Base-by-base conservation (phyloP, 2,888 invertebrate genomes). In the Rhimphoctona megacephalus region DNA sequence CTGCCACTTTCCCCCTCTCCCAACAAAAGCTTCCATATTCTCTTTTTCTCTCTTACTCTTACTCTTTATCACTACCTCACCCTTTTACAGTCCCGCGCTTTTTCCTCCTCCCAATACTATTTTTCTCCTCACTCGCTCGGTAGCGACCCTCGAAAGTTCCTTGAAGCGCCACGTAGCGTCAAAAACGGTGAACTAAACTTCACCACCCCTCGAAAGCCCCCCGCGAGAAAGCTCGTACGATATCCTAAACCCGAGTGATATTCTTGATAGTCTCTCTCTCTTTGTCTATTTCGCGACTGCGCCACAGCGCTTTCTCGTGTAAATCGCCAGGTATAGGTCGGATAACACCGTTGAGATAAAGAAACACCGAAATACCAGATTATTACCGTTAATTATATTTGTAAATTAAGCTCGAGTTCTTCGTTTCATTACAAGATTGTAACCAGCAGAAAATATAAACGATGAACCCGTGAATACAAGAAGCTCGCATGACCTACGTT, bases 251-350 rank as follows among this genome's bases (percentile, higher is more conserved):
- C 39, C 39, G 54, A 33, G n/a, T 69, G 67, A 74, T 67, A 74
- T 66, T 74, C 54, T 54, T 33, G 80, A 80, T 49, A 80, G n/a
- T 46, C 39, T 67, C 57, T 74, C 57, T 57, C 43, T 25, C 57
- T 30, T 61, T 61, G 30, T 57, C 25, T 57, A 25, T 57, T 25
- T 72, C 36, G 79, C 86, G 76, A 72, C 83, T 86, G 83, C 83
- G 85, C 85, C 76, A 11, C 30, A 61, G 17, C n/a, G 57, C 30
- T 57, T 25, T 69, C 70, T 46, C 49, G 73, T 76, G 81, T 77
- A 66, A 85, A 85, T 74, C 74, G 69, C 67, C 83, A 76, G 85
- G 76, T n/a, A 9, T 57, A 43, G 46, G 9, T 64, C n/a, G 33
- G 61, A 70, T 49, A 57, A 57, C n/a, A 46, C 30, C 25, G 43